Evolutionary conservation across 2,888 invertebrate genomes (phyloP), one percentile per base, ranked within the genome.

Genomic region (Masnerella sp.): DNA sequence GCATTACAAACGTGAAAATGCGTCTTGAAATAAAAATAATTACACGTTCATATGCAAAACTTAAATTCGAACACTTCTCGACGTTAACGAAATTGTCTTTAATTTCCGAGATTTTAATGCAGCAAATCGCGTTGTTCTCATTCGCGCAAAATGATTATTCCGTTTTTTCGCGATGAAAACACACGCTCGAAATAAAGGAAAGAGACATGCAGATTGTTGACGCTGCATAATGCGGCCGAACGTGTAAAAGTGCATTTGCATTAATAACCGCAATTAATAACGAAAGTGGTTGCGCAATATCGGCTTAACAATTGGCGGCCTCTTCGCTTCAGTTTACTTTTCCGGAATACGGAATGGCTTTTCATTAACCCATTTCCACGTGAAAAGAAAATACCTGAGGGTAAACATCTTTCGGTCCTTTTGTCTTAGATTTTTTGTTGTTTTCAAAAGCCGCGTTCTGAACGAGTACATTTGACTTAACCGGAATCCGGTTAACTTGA

Each of bases 321-420:
- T n/a, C 30, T 17, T 47, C 47, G 30, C 30, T 47, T 30, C 32
- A 15, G 47, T 51, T 51, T 34, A 34, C 17, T 51, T 51, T 34
- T 34, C 20, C 2, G 20, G 34, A 51, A 34, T 51, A 18, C 22
- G 34, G 20, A 51, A 51, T 20, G 20, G 51, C 34, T 34, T 51
- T 51, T 51, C 51, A 51, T 51, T 51, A 51, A 51, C 51, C 51
- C 34, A 36, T 51, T 51, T 51, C 5, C 17, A 7, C 20, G 11
- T 34, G 14, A 51, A 51, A 36, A 51, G 51, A 51, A 51, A 51
- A 36, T 51, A 51, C 47, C 32, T 30, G 47, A 47, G 47, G 47
- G 47, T 42, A 17, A 47, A 30, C 17, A 30, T 47, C 47, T 47
- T 30, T 47, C 32, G 18, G 30, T 30, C 32, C 30, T 30, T 47